Conservation (phyloP, 2,113 vertebrate species). For the Poecile atricapillus region DNA sequence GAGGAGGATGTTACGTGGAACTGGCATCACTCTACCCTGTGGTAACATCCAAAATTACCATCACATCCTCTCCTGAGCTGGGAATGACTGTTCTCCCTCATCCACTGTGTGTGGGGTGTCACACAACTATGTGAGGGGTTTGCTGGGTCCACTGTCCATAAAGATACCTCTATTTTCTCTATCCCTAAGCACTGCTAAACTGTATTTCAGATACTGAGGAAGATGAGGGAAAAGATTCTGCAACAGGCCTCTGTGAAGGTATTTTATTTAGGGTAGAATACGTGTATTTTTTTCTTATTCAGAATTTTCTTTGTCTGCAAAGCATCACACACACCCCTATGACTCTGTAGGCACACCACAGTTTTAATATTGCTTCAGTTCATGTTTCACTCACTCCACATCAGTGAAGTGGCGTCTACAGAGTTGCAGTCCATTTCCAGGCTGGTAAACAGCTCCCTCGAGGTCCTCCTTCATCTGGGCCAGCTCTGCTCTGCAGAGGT, state of each 20-base stretch:
- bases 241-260: neutral
- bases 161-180: neutral
- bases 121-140: fast-evolving
- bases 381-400: constrained; percentile 42
- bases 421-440: constrained; percentile 10
- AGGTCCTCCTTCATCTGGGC: neutral
- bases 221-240: neutral
- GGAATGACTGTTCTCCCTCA: neutral
- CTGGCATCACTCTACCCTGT: neutral
- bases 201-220: neutral
- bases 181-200: neutral
- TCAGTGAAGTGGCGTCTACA: neutral
- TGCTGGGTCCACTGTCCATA: neutral
- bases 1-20: neutral
- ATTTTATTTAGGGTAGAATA: neutral
- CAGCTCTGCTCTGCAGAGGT: neutral
- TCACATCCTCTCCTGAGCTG: neutral
- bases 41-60: neutral
- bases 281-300: neutral
- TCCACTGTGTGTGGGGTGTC: no score
- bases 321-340: constrained; percentile 2
- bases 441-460: constrained; percentile 13
- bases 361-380: constrained; percentile 40
- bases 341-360: neutral
- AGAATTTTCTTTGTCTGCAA: constrained; percentile 45